These are phyloP conservation scores for Psittacula echo DNA, from an alignment of 2,797 vertebrate genomes.

Conservation along the genomic window DNA sequence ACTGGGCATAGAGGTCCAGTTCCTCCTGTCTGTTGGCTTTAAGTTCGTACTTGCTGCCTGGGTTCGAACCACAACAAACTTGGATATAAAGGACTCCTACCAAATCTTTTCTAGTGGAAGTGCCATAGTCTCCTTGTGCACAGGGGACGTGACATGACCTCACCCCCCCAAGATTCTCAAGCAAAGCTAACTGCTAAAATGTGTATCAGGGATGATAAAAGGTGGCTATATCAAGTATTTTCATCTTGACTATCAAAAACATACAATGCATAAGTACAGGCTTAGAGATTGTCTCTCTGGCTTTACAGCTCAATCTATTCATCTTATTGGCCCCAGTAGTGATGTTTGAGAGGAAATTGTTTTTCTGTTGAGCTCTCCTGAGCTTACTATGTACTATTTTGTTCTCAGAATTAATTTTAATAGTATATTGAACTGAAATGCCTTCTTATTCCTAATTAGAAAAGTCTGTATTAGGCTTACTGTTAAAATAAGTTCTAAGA, in stretches of 20 bases:
- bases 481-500: background rate
- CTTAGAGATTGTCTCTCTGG: background rate
- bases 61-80: background rate
- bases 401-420: background rate
- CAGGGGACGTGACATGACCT: fast-evolving
- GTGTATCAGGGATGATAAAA: background rate
- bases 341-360: background rate
- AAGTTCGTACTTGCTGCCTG: background rate
- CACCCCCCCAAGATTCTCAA: background rate
- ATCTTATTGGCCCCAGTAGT: background rate
- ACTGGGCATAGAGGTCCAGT: background rate
- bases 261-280: background rate
- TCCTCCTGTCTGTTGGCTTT: background rate
- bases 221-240: background rate
- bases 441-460: background rate
- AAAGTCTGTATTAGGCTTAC: background rate
- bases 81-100: background rate
- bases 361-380: background rate
- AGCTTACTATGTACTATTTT: background rate
- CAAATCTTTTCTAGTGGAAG: background rate
- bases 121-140: background rate
- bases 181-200: background rate
- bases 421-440: background rate
- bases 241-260: background rate
- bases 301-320: background rate